Base-by-base conservation (phyloP, 2,113 vertebrate genomes). In the Esox niger region DNA sequence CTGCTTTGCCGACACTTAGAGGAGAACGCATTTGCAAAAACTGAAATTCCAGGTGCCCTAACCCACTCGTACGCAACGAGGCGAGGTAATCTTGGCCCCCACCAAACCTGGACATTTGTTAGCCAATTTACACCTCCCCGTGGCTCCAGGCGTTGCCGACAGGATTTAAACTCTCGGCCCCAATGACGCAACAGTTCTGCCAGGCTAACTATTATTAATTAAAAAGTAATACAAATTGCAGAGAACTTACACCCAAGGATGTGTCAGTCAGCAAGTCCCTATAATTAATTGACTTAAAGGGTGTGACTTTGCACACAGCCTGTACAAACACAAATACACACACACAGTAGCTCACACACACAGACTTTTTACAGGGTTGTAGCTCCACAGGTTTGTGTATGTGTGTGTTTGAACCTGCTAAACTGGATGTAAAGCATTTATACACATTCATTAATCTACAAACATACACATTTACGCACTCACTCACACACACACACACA, bases 381-480 rank as follows among this genome's bases (percentile, higher is more conserved):
- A 83, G 81, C 49, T 71, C 23, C 15, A 0, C 25, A 73, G 17
- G 55, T 10, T n/a, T n/a, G n/a, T n/a, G 60, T 69, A 27, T 55
- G 55, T 59, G 25, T 17, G 54, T 56, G 21, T 58, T 13, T 58
- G 46, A 82, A 86, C 78, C 80, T 82, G 84, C 63, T 73, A 69
- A 81, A 78, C 81, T 73, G 68, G 83, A 81, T 73, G 71, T 70
- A 74, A 81, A 61, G 68, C 57, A n/a, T 1, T 54, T 0, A 20
- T 0, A 25, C 68, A 20, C 2, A 30, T 20, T n/a, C n/a, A n/a
- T n/a, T n/a, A n/a, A n/a, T n/a, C n/a, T n/a, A 35, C 31, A 35
- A 49, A 56, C 31, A 55, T 49, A 38, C 49, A 17, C n/a, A 66
- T 31, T 17, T 17, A 47, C 21, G 0, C 32, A 27, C 25, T 10